Evolutionary conservation across 2,888 invertebrate species (phyloP).

Genomic region (Hyalella azteca): DNA sequence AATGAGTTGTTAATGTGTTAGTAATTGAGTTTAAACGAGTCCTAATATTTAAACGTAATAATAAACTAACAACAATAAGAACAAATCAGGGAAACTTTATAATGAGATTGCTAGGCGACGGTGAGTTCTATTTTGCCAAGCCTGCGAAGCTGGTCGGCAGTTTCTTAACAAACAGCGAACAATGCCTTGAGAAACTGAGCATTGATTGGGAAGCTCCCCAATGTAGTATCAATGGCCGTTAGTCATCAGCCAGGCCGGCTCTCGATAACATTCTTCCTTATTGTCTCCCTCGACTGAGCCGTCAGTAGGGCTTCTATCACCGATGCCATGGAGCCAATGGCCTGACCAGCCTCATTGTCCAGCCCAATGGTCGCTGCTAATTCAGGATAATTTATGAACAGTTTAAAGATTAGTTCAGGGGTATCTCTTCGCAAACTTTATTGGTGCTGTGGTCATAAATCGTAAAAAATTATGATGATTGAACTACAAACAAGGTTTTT

Average conservation of each 20-base stretch:
- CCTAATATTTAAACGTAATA: too few species aligned
- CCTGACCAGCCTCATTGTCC: neutral
- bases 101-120: too few species aligned
- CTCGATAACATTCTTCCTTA: constrained; percentile 22
- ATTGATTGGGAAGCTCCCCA: constrained; percentile 1
- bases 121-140: too few species aligned
- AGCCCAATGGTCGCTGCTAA: neutral
- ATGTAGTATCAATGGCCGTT: constrained; percentile 22
- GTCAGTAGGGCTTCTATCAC: neutral
- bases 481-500: too few species aligned
- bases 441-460: neutral
- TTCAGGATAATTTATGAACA: neutral
- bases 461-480: neutral
- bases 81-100: too few species aligned
- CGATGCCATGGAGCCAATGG: neutral
- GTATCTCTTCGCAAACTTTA: neutral
- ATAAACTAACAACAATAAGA: too few species aligned
- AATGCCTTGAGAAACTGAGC: neutral
- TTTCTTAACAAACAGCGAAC: too few species aligned
- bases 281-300: neutral
- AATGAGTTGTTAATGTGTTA: too few species aligned
- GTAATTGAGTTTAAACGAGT: too few species aligned
- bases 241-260: neutral
- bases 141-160: too few species aligned
- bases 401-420: neutral